These are phyloP conservation scores for Pemphredon lugubris DNA, from an alignment of 2,888 invertebrate genomes.

Conservation along the genomic window DNA sequence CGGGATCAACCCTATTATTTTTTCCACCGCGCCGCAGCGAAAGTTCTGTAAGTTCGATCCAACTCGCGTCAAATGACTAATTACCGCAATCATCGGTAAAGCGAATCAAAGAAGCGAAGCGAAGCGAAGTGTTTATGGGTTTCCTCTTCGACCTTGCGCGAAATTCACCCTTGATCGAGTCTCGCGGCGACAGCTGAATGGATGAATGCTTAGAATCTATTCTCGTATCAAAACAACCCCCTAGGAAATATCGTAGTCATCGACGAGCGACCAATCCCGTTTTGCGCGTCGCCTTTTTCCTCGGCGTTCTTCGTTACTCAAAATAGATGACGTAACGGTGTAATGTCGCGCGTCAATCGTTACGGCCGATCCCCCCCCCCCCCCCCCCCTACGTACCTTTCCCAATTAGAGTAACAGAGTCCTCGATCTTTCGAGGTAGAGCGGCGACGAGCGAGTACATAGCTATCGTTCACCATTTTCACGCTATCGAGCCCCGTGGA, in stretches of 20 bases:
- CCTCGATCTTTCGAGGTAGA: no score
- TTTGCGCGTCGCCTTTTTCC: conserved; percentile 32
- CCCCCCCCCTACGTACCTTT: no score
- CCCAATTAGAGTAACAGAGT: no score
- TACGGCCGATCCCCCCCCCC: not conserved
- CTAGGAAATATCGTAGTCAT: conserved; percentile 34
- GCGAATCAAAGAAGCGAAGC: not conserved
- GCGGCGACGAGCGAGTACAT: no score
- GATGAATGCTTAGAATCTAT: conserved; percentile 35
- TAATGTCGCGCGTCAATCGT: not conserved
- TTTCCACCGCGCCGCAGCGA: not conserved
- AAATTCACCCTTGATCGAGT: conserved; percentile 32
- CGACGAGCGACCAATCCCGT: not conserved
- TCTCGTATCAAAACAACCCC: conserved; percentile 67
- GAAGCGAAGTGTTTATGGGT: no score
- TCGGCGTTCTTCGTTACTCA: conserved; percentile 57
- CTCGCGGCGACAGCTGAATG: conserved; percentile 3
- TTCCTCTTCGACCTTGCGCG: conserved; percentile 19
- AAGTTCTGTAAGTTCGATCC: not conserved
- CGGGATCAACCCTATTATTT: not conserved
- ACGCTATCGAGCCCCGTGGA: conserved; percentile 48
- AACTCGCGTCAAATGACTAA: not conserved
- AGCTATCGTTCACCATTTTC: conserved; percentile 48
- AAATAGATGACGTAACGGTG: conserved; percentile 62
- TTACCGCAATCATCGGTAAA: no score